Base-by-base conservation (phyloP, 30 jellyfish, hydroid and myxozoan genomes). In the Pelagia noctiluca region DNA sequence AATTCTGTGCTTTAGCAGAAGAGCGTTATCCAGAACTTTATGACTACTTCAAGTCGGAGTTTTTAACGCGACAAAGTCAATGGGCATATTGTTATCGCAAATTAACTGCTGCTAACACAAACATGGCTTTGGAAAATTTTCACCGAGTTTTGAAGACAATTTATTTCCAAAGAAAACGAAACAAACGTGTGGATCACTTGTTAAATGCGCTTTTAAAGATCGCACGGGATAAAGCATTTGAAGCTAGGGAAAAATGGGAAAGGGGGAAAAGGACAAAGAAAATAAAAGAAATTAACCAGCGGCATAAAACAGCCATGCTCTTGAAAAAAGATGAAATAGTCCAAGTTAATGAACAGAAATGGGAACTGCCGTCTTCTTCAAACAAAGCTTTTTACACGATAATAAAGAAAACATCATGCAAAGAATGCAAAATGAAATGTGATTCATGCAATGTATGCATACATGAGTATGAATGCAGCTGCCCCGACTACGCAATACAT, bases 211-310 rank as follows among this genome's bases (percentile, higher is more conserved):
- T 83, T 0, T 53, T 83, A n/a, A 83, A 52, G 48, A 50, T 50
- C 25, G 92, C 93, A 10, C 35, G 93, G 54, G 93, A 83, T 49
- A 82, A 83, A 70, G 93, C 93, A 3, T 83, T 68, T 37, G 86
- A 83, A 33, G 87, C 86, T 2, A 68, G 86, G 86, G 86, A 35
- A 35, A 83, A 83, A 46, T 37, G 21, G 66, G 87, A 49, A 53
- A 83, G 53, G 31, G 93, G 86, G 31, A 83, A 83, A 30, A 47
- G 86, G 13, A 68, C 80, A 26, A 69, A 57, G 73, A 83, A 83
- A 57, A 33, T 83, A 11, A 50, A 36, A 35, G 86, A 83, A 18
- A 83, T 83, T 21, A 71, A 69, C 82, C 50, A 83, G 28, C 86
- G 93, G 18, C 93, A 83, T 2, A 69, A 70, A 62, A 23, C 11